Evolutionary conservation across 1,140 invertebrate species (phyloP).

Genomic region (Euborellia annulipes): DNA sequence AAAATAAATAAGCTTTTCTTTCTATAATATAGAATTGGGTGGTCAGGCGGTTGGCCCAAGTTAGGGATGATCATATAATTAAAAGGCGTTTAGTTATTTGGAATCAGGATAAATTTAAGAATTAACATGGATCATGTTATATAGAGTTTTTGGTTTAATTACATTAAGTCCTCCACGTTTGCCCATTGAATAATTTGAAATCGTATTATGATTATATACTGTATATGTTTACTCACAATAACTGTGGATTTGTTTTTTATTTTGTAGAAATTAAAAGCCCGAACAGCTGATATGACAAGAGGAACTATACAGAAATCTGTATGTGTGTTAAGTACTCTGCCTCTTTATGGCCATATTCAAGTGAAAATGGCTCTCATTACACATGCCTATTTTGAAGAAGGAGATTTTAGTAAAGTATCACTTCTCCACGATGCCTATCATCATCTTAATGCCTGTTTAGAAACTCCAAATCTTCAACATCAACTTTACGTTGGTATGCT

Average conservation of each 20-base stretch:
- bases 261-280: slow-evolving; percentile 72
- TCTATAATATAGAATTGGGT: no score
- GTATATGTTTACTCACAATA: no score
- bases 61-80: no score
- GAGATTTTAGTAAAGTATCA: slow-evolving; percentile 79
- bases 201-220: no score
- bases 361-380: slow-evolving; percentile 90
- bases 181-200: no score
- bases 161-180: no score
- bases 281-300: slow-evolving; percentile 92
- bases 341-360: slow-evolving; percentile 82
- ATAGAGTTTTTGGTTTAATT: no score
- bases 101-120: no score
- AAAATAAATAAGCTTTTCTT: no score
- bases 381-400: slow-evolving; percentile 91
- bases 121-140: no score
- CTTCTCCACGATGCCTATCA: slow-evolving; percentile 84
- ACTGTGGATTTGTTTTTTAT: slow-evolving; percentile 14
- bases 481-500: slow-evolving; percentile 49
- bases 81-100: no score
- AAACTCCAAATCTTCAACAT: slow-evolving; percentile 41
- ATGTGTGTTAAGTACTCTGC: slow-evolving; percentile 74
- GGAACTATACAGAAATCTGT: slow-evolving; percentile 90
- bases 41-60: no score
- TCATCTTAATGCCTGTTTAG: slow-evolving; percentile 76